These are phyloP conservation scores for Scomber scombrus DNA, from an alignment of 2,113 vertebrate species.

Conservation along the genomic window DNA sequence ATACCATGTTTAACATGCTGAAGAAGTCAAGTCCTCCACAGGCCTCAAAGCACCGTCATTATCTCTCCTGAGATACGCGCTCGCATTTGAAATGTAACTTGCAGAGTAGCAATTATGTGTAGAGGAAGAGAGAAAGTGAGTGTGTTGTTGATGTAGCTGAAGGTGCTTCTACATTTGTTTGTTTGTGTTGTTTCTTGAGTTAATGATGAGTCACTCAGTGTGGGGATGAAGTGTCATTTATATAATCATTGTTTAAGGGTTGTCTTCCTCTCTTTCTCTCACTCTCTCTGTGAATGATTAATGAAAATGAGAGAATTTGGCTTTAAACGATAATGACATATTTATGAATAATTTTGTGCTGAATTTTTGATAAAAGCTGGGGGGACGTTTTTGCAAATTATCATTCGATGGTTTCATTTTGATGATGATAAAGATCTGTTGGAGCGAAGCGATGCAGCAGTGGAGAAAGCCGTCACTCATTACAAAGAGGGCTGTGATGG, in stretches of 20 bases:
- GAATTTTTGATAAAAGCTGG: not conserved
- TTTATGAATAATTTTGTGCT: not conserved
- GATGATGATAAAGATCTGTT: too few relatives aligned
- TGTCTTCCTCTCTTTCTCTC: not conserved
- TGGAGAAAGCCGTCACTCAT: too few relatives aligned
- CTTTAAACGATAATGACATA: not conserved
- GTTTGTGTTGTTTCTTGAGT: not conserved
- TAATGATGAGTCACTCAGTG: conserved; percentile 15
- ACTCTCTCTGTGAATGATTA: conserved; percentile 8
- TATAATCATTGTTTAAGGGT: conserved; percentile 28
- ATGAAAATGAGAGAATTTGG: not conserved
- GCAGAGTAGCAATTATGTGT: not conserved
- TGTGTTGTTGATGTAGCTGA: conserved; percentile 7
- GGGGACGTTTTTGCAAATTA: too few relatives aligned
- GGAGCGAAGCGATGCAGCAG: too few relatives aligned
- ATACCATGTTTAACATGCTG: conserved; percentile 10
- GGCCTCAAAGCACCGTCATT: conserved; percentile 38
- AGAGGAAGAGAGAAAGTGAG: not conserved
- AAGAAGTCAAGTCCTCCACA: not conserved
- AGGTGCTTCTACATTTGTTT: not conserved
- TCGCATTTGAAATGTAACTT: conserved; percentile 47
- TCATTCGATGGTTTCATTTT: too few relatives aligned
- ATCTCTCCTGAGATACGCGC: conserved; percentile 16
- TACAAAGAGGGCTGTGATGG: too few relatives aligned
- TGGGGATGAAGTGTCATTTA: conserved; percentile 2